phyloP scores from a whole-genome alignment of 2,113 vertebrate genomes.

The Oplegnathus fasciatus region DNA sequence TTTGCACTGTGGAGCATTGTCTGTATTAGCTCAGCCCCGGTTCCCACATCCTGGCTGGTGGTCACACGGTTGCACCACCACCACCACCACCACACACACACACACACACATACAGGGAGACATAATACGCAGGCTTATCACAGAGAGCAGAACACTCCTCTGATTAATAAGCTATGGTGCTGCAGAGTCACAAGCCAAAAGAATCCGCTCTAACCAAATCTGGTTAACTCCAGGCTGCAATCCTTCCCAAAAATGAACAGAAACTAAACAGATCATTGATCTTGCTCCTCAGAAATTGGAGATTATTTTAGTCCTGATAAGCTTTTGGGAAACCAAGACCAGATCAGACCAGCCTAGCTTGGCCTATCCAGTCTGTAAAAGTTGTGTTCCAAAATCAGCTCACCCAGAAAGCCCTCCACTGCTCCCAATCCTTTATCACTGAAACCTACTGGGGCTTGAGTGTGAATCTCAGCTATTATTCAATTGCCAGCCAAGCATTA shows the following conservation, averaged over 20 bases:
- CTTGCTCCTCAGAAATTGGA: slow-evolving; percentile 25
- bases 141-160: slow-evolving; percentile 68
- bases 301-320: slow-evolving; percentile 35
- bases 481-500: slow-evolving; percentile 62
- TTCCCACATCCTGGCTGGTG: slow-evolving; percentile 67
- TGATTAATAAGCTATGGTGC: slow-evolving; percentile 69
- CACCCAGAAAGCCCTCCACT: slow-evolving; percentile 14
- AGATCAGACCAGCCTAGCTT: slow-evolving; percentile 25
- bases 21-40: slow-evolving; percentile 56
- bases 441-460: slow-evolving; percentile 35
- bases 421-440: slow-evolving; percentile 38
- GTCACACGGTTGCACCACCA: slow-evolving; percentile 55
- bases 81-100: slow-evolving; percentile 9
- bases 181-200: slow-evolving; percentile 68
- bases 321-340: slow-evolving; percentile 34
- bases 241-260: slow-evolving; percentile 36
- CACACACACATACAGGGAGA: slow-evolving; percentile 14
- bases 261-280: slow-evolving; percentile 45
- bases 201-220: slow-evolving; percentile 52
- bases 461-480: slow-evolving; percentile 59
- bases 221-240: slow-evolving; percentile 53
- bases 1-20: slow-evolving; percentile 48
- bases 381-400: slow-evolving; percentile 45
- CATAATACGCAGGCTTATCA: slow-evolving; percentile 67
- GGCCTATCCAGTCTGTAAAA: slow-evolving; percentile 25